phyloP scores from a whole-genome alignment of 2,797 vertebrate genomes.

The Notamacropus eugenii region DNA sequence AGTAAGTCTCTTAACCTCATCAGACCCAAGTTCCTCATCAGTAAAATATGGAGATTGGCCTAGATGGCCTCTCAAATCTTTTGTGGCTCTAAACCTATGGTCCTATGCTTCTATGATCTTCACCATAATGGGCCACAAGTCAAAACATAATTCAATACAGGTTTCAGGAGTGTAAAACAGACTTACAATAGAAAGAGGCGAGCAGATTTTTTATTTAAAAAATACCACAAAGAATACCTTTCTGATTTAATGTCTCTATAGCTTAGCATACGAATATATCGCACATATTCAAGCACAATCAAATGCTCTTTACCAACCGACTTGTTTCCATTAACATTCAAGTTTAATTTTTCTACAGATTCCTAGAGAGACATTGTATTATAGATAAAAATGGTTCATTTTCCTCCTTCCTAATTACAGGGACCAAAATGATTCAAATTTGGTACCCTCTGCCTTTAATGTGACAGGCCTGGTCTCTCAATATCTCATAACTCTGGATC shows the following conservation, averaged over 20 bases:
- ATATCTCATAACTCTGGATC: background rate
- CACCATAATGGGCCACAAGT: background rate
- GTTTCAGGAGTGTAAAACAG: slow-evolving; percentile 27
- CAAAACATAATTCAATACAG: slow-evolving; percentile 18
- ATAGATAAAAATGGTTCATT: slow-evolving; percentile 7
- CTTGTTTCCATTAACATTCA: slow-evolving; percentile 28
- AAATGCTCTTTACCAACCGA: slow-evolving; percentile 1
- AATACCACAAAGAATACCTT: slow-evolving; percentile 14
- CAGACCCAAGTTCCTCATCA: background rate
- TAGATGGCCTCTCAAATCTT: background rate
- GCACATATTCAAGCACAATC: background rate
- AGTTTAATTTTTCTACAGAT: background rate
- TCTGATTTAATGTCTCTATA: background rate
- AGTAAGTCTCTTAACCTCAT: background rate
- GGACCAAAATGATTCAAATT: background rate
- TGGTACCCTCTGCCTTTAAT: background rate
- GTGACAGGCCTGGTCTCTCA: slow-evolving; percentile 12
- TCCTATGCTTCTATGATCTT: background rate
- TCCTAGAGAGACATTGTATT: slow-evolving; percentile 25
- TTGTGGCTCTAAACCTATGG: background rate
- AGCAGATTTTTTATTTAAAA: slow-evolving; percentile 13
- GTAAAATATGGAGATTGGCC: background rate
- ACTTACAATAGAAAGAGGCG: slow-evolving; percentile 32
- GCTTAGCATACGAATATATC: background rate
- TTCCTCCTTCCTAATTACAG: background rate